Evolutionary conservation across 2,888 invertebrate genomes (phyloP), one percentile per base, ranked within the genome.

Genomic region (Ferrisia virgata): DNA sequence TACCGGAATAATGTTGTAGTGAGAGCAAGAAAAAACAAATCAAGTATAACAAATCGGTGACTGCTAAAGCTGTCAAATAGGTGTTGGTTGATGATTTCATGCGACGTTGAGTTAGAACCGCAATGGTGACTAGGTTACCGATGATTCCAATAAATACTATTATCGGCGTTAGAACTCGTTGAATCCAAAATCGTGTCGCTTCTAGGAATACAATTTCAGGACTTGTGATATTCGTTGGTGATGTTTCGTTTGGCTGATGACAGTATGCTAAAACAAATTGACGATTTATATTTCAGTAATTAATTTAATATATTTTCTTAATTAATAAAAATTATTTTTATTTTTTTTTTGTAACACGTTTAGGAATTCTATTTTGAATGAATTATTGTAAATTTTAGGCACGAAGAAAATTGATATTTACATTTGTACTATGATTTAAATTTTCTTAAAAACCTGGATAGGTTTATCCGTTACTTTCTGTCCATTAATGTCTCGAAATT

Each of bases 31-130:
- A 90, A 64, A 91, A 91, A 87, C 92, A 92, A 79, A 93, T 88
- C 85, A 94, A 89, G 89, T 93, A 93, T 85, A 93, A 89, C 85
- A 93, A 90, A 87, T 94, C 94, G 85, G 93, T 92, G 85, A 92
- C 90, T 72, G 94, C 94, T 86, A 94, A 89, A 0, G 93, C 93
- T 83, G 93, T 92, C 86, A 94, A 89, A 89, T 94, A 94, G 85
- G 91, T 91, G 89, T 94, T 94, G 85, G 94, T 94, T 53, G 94
- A 93, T 86, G 93, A 92, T 87, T 93, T 89, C 94, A 94, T 94
- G 80, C 93, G 91, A 86, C 92, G 90, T 86, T 91, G 87, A 1
- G 91, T 91, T 82, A 92, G 88, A 64, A 92, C 91, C 33, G 90
- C 89, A 82, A 91, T 90, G 13, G 91, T 91, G 39, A 91, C 88